Base-by-base conservation (phyloP, 2,113 vertebrate species). In the Oryzias melastigma region DNA sequence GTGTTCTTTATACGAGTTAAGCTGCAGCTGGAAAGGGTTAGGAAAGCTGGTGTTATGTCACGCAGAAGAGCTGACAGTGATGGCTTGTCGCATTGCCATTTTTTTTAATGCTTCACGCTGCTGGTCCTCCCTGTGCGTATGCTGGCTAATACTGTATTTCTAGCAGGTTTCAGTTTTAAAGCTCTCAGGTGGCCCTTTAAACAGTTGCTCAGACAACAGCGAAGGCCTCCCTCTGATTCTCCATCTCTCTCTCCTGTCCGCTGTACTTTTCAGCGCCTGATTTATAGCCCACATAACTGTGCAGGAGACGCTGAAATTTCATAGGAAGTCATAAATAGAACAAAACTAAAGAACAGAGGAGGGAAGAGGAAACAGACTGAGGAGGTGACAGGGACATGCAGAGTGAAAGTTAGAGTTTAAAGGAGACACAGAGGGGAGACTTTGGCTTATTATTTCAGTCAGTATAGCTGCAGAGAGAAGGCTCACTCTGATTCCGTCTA, bases 131-230 rank as follows among this genome's bases (percentile, higher is more conserved):
- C 49, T 84, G 88, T 85, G 83, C 79, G 88, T 88, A 87, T 78
- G 78, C 89, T 62, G 74, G 75, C 91, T 92, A 92, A 91, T 90
- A 53, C 61, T 35, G 50, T 63, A 93, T 92, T 93, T 91, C 90
- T 78, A 91, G 88, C 91, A 92, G 90, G 87, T 90, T 82, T 85
- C 73, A 85, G 75, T 89, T 94, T 94, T 93, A 94, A 89, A 90
- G 93, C 89, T 80, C 92, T 94, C 93, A 65, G 71, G 85, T 93
- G 94, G 89, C 91, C 88, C 86, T 90, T 94, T 93, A 93, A 94
- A 91, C 82, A 88, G 92, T 93, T 91, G 89, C 88, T 93, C 82
- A 88, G 90, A 92, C 88, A 75, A 87, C 68, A 87, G 90, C 43
- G 90, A 86, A 85, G 89, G 89, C 90, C 85, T 79, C 85, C 83